Percentiles rank a stretch among this genome's conserved stretches.
Evolutionary conservation across 2,797 vertebrate species (phyloP).

Genomic region (Neosilurus mollespiculum): DNA sequence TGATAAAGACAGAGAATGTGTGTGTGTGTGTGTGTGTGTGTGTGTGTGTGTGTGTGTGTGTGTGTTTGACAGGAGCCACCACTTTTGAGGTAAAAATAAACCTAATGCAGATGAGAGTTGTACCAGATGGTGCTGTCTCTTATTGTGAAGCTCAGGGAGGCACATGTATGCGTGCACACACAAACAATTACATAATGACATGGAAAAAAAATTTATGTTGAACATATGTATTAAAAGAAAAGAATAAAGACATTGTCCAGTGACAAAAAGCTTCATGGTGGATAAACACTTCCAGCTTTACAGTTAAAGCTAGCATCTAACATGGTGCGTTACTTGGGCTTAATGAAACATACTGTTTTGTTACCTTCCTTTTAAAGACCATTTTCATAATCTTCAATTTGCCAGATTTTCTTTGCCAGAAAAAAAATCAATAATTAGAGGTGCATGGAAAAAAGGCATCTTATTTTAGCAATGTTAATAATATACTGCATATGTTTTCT

Average conservation of each 20-base stretch:
- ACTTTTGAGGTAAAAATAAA: conserved; percentile 25
- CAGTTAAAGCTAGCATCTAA: neutral
- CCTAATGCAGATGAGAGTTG: conserved; percentile 24
- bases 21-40: neutral
- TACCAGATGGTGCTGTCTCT: conserved; percentile 26
- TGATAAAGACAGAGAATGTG: neutral
- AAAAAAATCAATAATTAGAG: neutral
- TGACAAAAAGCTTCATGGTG: neutral
- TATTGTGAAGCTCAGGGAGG: conserved; percentile 11
- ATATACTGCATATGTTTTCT: neutral
- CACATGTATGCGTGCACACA: no score
- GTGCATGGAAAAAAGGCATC: neutral
- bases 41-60: neutral
- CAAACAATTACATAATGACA: conserved; percentile 4
- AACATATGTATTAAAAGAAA: neutral
- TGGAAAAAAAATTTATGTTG: neutral
- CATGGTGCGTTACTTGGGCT: no score
- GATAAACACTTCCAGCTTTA: neutral
- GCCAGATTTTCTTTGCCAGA: neutral
- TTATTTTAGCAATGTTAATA: neutral
- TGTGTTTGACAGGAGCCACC: neutral
- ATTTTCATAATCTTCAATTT: neutral
- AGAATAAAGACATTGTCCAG: neutral
- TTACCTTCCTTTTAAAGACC: neutral
- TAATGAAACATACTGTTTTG: neutral